Evolutionary conservation across 2,888 invertebrate species (phyloP).

Genomic region (Busseola fusca): DNA sequence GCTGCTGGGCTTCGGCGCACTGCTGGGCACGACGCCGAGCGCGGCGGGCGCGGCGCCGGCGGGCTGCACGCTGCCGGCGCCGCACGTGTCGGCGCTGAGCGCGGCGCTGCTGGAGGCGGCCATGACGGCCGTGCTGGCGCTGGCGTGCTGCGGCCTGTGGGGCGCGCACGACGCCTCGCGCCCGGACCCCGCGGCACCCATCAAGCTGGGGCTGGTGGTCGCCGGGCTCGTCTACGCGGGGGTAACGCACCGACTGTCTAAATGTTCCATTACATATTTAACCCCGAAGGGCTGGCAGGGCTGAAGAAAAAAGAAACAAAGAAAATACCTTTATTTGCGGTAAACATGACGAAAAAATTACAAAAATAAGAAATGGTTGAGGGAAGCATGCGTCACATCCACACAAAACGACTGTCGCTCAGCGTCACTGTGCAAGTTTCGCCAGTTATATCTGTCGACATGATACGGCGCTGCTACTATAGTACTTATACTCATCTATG

Average conservation of each 20-base stretch:
- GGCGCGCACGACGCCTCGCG: conserved; percentile 69
- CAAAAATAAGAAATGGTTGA: no score
- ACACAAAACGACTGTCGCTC: no score
- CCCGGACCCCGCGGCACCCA: conserved; percentile 74
- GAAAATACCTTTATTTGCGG: no score
- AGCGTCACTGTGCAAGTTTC: no score
- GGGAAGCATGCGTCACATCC: no score
- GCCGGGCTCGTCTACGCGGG: conserved; percentile 81
- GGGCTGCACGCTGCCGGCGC: conserved; percentile 64
- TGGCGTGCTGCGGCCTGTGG: conserved; percentile 77
- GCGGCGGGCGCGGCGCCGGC: conserved; percentile 33
- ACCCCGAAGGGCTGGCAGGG: no score
- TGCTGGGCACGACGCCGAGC: conserved; percentile 66
- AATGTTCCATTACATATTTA: background rate
- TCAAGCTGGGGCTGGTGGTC: conserved; percentile 80
- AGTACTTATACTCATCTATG: no score
- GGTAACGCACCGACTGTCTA: conserved; percentile 59
- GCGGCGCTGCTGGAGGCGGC: conserved; percentile 71
- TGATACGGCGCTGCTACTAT: no score
- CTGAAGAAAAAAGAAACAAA: no score
- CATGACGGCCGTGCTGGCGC: conserved; percentile 74
- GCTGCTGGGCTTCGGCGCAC: conserved; percentile 72
- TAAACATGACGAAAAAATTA: no score
- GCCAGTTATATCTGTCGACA: background rate
- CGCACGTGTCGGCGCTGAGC: conserved; percentile 59